phyloP scores from a whole-genome alignment of 30 jellyfish, hydroid and myxozoan species.

The Hydractinia symbiolongicarpus region DNA sequence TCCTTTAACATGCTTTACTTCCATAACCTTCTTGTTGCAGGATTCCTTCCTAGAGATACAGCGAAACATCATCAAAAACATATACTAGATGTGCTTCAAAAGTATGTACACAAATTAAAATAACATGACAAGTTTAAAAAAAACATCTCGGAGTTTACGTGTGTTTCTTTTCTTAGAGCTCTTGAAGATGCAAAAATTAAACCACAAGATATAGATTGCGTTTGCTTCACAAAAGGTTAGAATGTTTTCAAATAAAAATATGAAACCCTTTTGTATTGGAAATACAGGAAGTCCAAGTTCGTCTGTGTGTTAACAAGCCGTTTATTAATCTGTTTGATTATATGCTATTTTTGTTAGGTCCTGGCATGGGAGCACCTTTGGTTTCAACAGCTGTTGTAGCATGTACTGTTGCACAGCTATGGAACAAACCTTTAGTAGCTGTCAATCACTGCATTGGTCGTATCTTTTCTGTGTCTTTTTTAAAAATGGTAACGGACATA shows the following conservation, averaged over 20 bases:
- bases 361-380: conserved; percentile 99
- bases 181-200: conserved; percentile 63
- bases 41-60: conserved; percentile 94
- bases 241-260: background rate
- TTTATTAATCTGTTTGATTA: background rate
- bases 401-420: conserved; percentile 86
- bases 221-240: conserved; percentile 90
- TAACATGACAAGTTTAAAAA: background rate
- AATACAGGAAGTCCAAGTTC: background rate
- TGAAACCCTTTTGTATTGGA: background rate
- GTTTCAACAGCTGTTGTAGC: conserved; percentile 98
- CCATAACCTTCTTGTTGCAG: conserved; percentile 20
- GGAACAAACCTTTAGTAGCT: conserved; percentile 92
- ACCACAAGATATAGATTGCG: conserved; percentile 73
- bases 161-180: conserved; percentile 32
- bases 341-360: conserved; percentile 53
- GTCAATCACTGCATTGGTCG: conserved; percentile 99
- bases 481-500: background rate
- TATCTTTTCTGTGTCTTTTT: conserved; percentile 33
- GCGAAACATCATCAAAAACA: conserved; percentile 90
- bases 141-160: background rate
- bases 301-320: background rate
- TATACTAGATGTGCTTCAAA: conserved; percentile 50
- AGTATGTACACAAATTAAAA: conserved; percentile 26
- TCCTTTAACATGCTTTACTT: too few species aligned